Evolutionary conservation across 2,113 vertebrate species (phyloP).

Genomic region (Eira barbara): DNA sequence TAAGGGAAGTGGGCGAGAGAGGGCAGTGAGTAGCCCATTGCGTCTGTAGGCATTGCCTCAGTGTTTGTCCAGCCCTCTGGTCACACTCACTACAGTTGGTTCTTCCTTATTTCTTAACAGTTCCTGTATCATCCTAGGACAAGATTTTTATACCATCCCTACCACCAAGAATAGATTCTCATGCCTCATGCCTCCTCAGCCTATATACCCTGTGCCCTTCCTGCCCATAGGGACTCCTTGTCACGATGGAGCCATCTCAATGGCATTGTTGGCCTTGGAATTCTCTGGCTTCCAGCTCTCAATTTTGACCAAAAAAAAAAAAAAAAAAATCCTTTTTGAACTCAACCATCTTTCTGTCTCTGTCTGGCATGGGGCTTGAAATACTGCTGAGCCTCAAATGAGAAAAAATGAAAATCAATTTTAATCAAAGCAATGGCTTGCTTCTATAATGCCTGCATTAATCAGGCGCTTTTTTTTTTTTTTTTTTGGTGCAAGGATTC

Average conservation of each 20-base stretch:
- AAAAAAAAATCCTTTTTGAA: not conserved
- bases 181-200: not conserved
- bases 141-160: not conserved
- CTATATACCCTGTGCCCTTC: not conserved
- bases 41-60: not conserved
- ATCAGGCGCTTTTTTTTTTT: not conserved
- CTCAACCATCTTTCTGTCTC: not conserved
- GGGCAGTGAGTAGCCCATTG: not conserved
- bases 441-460: conserved; percentile 20
- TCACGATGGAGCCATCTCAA: not conserved
- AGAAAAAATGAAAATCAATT: conserved; percentile 57
- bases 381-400: not conserved
- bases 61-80: not conserved
- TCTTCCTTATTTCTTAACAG: conserved; percentile 49
- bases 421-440: not conserved
- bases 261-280: not conserved
- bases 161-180: not conserved
- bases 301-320: not conserved
- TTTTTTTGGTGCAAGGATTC: not conserved
- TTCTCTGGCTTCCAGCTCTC: not conserved
- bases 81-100: not conserved
- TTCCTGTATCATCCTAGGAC: not conserved
- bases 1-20: conserved; percentile 46
- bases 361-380: conserved; percentile 28
- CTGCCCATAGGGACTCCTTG: not conserved